Percentiles rank a stretch among this genome's conserved stretches.
Evolutionary conservation across 2,888 invertebrate genomes (phyloP).

Genomic region (Hyppa rectilinea): DNA sequence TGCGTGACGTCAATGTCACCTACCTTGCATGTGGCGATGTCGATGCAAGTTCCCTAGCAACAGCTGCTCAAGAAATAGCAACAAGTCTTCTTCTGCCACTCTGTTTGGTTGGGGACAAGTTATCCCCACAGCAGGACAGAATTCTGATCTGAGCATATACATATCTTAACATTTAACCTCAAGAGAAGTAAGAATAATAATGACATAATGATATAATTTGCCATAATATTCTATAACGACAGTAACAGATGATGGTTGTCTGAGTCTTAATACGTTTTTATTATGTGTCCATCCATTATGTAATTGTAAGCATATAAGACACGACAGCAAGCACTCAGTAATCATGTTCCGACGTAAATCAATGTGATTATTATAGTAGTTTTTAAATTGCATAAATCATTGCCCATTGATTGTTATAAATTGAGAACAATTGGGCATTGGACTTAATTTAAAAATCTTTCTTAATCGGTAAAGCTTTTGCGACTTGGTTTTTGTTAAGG

Average conservation of each 20-base stretch:
- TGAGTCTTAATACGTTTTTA: conserved; percentile 7
- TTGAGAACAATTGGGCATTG: conserved; percentile 61
- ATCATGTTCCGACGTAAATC: conserved; percentile 56
- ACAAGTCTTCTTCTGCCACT: neutral
- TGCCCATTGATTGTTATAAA: conserved; percentile 43
- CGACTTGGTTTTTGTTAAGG: neutral
- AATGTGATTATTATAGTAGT: conserved; percentile 51
- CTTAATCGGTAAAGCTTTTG: conserved; percentile 1
- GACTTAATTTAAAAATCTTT: conserved; percentile 56
- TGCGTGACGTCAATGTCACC: too few species aligned
- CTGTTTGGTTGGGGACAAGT: neutral
- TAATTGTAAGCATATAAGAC: conserved; percentile 38
- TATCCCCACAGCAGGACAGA: neutral
- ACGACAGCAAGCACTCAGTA: conserved; percentile 22
- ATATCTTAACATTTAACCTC: conserved; percentile 12
- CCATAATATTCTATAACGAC: conserved; percentile 13
- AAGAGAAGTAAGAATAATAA: neutral
- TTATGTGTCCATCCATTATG: conserved; percentile 15
- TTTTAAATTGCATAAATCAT: conserved; percentile 63
- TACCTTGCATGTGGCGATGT: too few species aligned
- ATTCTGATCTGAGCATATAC: conserved; percentile 9
- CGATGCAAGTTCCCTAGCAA: neutral
- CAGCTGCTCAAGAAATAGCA: neutral
- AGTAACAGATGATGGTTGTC: conserved; percentile 15
- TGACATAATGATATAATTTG: conserved; percentile 10